Evolutionary conservation across 2,113 vertebrate species (phyloP).

Genomic region (Halichoeres trimaculatus): DNA sequence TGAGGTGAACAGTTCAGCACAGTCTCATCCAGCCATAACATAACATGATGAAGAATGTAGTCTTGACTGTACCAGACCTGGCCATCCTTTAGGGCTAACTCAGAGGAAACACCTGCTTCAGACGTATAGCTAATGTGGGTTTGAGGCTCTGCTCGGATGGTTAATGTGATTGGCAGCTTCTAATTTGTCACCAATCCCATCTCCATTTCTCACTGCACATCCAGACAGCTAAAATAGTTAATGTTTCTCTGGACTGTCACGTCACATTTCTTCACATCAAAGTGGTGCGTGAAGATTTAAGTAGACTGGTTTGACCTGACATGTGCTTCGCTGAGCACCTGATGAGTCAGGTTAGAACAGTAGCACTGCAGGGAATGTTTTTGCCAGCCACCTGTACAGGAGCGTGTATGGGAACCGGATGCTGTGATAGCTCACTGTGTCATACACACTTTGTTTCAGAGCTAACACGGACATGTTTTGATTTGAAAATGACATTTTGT

Average conservation of each 20-base stretch:
- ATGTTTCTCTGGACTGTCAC: conserved; percentile 77
- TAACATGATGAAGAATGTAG: conserved; percentile 72
- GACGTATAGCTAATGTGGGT: conserved; percentile 36
- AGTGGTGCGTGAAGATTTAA: conserved; percentile 34
- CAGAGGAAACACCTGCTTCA: conserved; percentile 85
- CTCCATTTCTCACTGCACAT: conserved; percentile 33
- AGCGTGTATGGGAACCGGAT: conserved; percentile 70
- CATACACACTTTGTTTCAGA: conserved; percentile 69
- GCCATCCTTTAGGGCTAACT: conserved; percentile 56
- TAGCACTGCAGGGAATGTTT: conserved; percentile 68
- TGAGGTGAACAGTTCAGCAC: conserved; percentile 57
- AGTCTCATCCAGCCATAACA: conserved; percentile 64
- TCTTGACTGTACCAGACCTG: conserved; percentile 14
- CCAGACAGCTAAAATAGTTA: conserved; percentile 72
- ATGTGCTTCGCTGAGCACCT: conserved; percentile 63
- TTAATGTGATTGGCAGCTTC: conserved; percentile 75
- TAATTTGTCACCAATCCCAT: conserved; percentile 59
- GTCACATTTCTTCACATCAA: conserved; percentile 42
- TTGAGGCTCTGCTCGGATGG: conserved; percentile 32
- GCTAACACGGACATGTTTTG: conserved; percentile 67
- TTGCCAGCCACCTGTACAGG: conserved; percentile 60
- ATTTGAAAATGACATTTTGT: conserved; percentile 65
- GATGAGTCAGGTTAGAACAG: conserved; percentile 67
- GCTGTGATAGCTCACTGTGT: conserved; percentile 63
- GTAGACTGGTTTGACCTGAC: conserved; percentile 44